Evolutionary conservation across 53 echinoderm and acorn worm species (phyloP), one percentile per base, ranked within the genome.

Genomic region (Patiria pectinifera): DNA sequence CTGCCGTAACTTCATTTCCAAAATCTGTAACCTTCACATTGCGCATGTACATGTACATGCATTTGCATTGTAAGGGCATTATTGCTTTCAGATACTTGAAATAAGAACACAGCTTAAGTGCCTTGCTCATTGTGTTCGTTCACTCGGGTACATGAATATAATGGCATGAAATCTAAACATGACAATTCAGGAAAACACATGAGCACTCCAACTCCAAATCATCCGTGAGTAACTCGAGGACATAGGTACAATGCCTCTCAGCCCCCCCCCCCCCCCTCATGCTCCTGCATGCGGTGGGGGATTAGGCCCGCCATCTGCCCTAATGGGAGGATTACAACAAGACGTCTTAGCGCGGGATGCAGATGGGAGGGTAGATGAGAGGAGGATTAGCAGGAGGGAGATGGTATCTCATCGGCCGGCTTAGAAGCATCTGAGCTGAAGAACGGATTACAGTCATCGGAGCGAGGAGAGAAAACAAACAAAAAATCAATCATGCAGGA

Each of bases 271-370:
- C 66, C 66, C 66, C 14, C 19, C 66, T 12, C 83, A 24, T 24
- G 45, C 16, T 46, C 4, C 58, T 59, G 74, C n/a, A 86, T 70
- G 48, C 46, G 23, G 8, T 3, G 13, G 6, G 45, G 59, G 72
- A 71, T 86, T 22, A 86, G 53, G 62, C 18, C 24, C 23, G 46
- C 66, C 69, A 80, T 80, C 69, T 66, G 90, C 48, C 48, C 45
- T 90, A 90, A 90, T 90, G 90, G 87, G 59, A 72, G 90, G 90
- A 90, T 90, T 90, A 80, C 80, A 48, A 53, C 66, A 80, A 44
- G 80, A 63, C 48, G 63, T 84, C 66, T 63, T 69, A 46, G 6
- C 4, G n/a, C 80, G 21, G n/a, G 62, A 80, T 61, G 43, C n/a
- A 43, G 80, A 79, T 63, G 4, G 66, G 62, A 9, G 35, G 25